A percentile compares a stretch with the other conserved stretches of the same genome.
These are phyloP conservation scores for Natator depressus DNA, from an alignment of 2,113 vertebrate species.

Conservation along the genomic window DNA sequence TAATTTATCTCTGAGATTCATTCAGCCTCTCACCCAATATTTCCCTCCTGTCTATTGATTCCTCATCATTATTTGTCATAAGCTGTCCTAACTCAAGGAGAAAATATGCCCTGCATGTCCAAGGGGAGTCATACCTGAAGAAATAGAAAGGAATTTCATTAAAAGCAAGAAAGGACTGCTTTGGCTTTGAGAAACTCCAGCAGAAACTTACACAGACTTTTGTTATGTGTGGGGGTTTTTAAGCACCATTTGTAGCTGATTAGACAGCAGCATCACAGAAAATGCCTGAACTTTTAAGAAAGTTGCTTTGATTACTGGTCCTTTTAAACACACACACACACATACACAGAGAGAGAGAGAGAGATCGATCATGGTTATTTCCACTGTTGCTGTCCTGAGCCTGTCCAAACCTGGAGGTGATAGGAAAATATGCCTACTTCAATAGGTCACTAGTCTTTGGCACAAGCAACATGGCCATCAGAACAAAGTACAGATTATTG, in stretches of 20 bases:
- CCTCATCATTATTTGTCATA: slow-evolving; percentile 90
- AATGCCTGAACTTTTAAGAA: slow-evolving; percentile 54
- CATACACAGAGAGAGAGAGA: background rate
- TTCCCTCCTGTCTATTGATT: slow-evolving; percentile 85
- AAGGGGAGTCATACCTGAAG: slow-evolving; percentile 86
- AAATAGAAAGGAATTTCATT: slow-evolving; percentile 90
- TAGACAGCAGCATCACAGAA: slow-evolving; percentile 55
- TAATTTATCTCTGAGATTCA: slow-evolving; percentile 92
- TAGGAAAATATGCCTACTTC: slow-evolving; percentile 60
- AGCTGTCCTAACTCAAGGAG: slow-evolving; percentile 85
- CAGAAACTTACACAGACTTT: slow-evolving; percentile 77
- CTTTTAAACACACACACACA: background rate
- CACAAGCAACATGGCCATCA: slow-evolving; percentile 51
- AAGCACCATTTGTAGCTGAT: slow-evolving; percentile 40
- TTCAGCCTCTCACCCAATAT: slow-evolving; percentile 85
- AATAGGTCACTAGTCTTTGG: slow-evolving; percentile 43
- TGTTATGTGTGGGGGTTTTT: slow-evolving; percentile 44
- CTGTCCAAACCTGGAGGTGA: background rate
- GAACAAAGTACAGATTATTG: slow-evolving; percentile 38
- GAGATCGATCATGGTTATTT: slow-evolving; percentile 20
- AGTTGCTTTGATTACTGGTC: slow-evolving; percentile 60
- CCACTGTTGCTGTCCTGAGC: background rate
- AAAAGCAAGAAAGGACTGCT: slow-evolving; percentile 82
- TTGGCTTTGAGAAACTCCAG: slow-evolving; percentile 79
- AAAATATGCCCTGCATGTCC: slow-evolving; percentile 84